Evolutionary conservation across 2,113 vertebrate genomes (phyloP), one percentile per base, ranked within the genome.

Genomic region (Lamprologus speciosus): DNA sequence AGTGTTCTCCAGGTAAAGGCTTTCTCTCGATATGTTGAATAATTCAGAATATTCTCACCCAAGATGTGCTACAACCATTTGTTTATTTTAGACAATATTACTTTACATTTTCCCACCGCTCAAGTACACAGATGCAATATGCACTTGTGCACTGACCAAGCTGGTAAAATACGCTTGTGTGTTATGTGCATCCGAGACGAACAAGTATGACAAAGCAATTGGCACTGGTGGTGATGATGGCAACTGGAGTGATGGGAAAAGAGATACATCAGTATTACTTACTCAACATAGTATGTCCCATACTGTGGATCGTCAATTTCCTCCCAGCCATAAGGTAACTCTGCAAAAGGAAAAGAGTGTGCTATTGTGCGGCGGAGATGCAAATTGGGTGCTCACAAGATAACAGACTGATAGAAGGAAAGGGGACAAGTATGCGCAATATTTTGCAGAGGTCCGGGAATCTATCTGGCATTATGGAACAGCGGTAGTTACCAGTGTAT

Each of bases 271-370:
- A 33, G 83, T 85, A 31, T 45, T 88, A 98, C 98, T 99, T 96
- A 99, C 99, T 99, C 99, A 35, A 99, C 98, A 1, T 98, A 99
- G 23, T 99, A 99, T 1, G 97, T 98, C 87, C 99, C 99, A 2
- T 99, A 99, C 50, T 99, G 98, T 28, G 99, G 98, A 82, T 99
- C 99, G 85, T 99, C 98, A 90, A 99, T 99, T 96, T 98, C 98
- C 94, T 99, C 99, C 99, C 99, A 99, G 86, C 99, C 99, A 55
- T 99, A 99, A 17, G 99, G 99, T 92, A 99, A 97, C 93, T 99
- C 99, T 99, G 94, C 35, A 73, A 81, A 91, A 79, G 79, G 26
- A 91, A 65, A 54, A 81, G 60, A 3, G 91, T 37, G 51, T 31
- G n/a, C 9, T 12, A 28, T 50, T 73, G 78, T 90, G 87, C 42